Percentiles rank a stretch among this genome's conserved stretches.
phyloP scores from a whole-genome alignment of 2,888 invertebrate species.

The Charanyca ferruginea region DNA sequence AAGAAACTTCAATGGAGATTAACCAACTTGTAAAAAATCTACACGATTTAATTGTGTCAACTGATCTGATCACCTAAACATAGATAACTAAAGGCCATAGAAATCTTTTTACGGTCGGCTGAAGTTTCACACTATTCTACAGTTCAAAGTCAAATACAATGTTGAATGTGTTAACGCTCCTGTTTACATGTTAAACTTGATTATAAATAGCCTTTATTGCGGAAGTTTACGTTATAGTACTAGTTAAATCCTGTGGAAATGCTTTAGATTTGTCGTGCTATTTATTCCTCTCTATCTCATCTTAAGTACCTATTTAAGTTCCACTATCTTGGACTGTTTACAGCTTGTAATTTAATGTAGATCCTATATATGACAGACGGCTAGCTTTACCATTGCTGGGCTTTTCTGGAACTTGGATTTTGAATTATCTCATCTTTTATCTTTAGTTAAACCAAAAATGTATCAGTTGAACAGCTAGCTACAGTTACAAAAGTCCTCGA shows the following conservation, averaged over 20 bases:
- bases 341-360: constrained; percentile 1
- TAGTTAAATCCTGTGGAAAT: constrained; percentile 27
- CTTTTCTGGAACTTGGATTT: background rate
- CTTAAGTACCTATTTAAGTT: background rate
- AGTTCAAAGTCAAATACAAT: constrained; percentile 59
- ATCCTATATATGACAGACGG: background rate
- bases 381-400: background rate
- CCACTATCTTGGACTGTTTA: background rate
- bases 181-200: constrained; percentile 35
- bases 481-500: background rate
- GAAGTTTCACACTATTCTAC: constrained; percentile 35
- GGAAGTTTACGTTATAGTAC: constrained; percentile 45
- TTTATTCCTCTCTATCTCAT: constrained; percentile 2
- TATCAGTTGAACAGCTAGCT: constrained; percentile 7
- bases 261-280: constrained; percentile 8
- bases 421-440: background rate
- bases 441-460: background rate
- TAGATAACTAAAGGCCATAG: constrained; percentile 54
- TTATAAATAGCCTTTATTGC: constrained; percentile 52
- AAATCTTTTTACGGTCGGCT: constrained; percentile 47
- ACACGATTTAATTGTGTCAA: constrained; percentile 44
- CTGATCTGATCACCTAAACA: constrained; percentile 36
- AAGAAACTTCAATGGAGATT: constrained; percentile 5
- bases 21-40: constrained; percentile 18
- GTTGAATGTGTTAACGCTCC: constrained; percentile 43